Percentiles rank a stretch among this genome's conserved stretches.
phyloP scores from a whole-genome alignment of 2,888 invertebrate species.

The Rhabditophanes sp. region DNA sequence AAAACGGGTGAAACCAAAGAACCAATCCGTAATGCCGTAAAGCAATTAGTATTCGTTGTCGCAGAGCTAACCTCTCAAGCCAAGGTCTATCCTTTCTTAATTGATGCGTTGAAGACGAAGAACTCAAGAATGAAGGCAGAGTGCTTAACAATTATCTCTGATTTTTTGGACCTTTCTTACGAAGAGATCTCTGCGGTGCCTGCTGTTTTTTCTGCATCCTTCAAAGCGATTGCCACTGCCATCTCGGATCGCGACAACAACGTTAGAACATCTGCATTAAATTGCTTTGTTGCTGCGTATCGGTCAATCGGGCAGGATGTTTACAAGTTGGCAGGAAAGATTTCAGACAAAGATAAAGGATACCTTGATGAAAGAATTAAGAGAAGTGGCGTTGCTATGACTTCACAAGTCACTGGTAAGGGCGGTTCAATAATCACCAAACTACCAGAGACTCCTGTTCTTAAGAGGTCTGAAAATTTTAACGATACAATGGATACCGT shows the following conservation, averaged over 20 bases:
- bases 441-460: no score
- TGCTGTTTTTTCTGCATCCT: no score
- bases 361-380: conserved; percentile 88
- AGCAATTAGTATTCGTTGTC: conserved; percentile 66
- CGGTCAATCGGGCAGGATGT: conserved; percentile 75
- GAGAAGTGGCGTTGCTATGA: conserved; percentile 54
- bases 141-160: conserved; percentile 70
- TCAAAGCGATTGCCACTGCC: conserved; percentile 78
- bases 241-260: conserved; percentile 88
- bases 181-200: conserved; percentile 1
- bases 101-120: conserved; percentile 89
- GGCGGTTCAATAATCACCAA: no score
- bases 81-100: conserved; percentile 70
- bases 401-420: no score
- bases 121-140: conserved; percentile 89
- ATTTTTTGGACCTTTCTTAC: conserved; percentile 4
- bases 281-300: conserved; percentile 76
- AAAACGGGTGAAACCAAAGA: conserved; percentile 96
- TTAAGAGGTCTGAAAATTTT: no score
- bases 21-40: conserved; percentile 72
- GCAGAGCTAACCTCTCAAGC: conserved; percentile 70
- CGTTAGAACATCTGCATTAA: conserved; percentile 83
- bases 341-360: conserved; percentile 77
- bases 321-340: conserved; percentile 56
- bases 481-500: no score